A percentile compares a stretch with the other conserved stretches of the same genome.
Conservation (phyloP, 2,113 vertebrate genomes). For the Tetrax tetrax region DNA sequence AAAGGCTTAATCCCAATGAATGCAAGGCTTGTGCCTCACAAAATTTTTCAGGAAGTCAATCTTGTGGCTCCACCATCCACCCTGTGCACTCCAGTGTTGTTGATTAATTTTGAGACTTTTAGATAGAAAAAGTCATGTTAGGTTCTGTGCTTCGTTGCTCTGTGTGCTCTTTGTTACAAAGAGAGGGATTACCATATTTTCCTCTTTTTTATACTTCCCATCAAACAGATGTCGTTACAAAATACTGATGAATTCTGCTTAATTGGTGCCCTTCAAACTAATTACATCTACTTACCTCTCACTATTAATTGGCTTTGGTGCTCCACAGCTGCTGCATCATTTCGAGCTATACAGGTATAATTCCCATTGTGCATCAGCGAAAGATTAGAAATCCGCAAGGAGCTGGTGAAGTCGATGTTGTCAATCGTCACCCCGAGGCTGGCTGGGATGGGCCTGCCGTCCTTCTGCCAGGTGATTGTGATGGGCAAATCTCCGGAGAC, state of each 20-base stretch:
- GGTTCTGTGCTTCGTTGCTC: not conserved
- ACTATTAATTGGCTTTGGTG: slow-evolving; percentile 97
- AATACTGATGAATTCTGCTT: not conserved
- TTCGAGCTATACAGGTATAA: slow-evolving; percentile 97
- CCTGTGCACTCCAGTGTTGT: not conserved
- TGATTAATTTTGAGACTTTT: not conserved
- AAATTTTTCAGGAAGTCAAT: not conserved
- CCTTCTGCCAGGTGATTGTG: slow-evolving; percentile 99
- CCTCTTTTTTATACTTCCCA: not conserved
- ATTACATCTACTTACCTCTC: slow-evolving; percentile 81
- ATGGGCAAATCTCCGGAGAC: slow-evolving; percentile 96
- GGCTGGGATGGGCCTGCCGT: slow-evolving; percentile 89
- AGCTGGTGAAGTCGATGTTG: slow-evolving; percentile 99
- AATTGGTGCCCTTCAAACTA: not conserved
- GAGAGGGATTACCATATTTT: not conserved
- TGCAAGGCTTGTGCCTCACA: not conserved
- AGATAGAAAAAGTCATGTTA: not conserved
- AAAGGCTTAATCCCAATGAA: not conserved
- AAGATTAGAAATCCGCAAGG: slow-evolving; percentile 93
- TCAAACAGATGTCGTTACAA: not conserved
- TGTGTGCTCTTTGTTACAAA: not conserved
- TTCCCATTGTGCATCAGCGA: slow-evolving; percentile 97
- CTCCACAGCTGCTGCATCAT: slow-evolving; percentile 92
- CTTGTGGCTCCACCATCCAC: not conserved
- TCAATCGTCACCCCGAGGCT: slow-evolving; percentile 97